Conservation (phyloP, 2,888 invertebrate species). For the Campaea margaritaria region DNA sequence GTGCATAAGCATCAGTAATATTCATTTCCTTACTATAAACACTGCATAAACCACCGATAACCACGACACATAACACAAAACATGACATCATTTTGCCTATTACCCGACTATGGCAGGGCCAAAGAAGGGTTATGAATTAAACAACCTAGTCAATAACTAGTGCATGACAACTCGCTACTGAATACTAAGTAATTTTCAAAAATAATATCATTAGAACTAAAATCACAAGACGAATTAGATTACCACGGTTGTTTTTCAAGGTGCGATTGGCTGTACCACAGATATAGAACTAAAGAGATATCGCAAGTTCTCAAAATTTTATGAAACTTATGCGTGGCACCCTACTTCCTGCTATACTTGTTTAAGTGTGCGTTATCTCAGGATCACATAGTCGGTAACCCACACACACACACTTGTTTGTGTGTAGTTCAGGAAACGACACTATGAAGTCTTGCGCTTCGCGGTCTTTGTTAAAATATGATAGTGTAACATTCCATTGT, state of each 20-base stretch:
- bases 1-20: background rate
- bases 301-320: too few relatives aligned
- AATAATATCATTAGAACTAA: background rate
- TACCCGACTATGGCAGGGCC: too few relatives aligned
- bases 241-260: constrained; percentile 16
- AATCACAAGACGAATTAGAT: constrained; percentile 10
- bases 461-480: too few relatives aligned
- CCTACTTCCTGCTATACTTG: too few relatives aligned
- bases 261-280: constrained; percentile 2
- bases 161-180: background rate
- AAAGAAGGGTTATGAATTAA: background rate
- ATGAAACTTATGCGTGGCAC: too few relatives aligned
- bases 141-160: background rate
- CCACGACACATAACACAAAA: background rate
- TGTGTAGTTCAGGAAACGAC: too few relatives aligned
- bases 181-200: background rate
- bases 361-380: too few relatives aligned
- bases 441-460: too few relatives aligned
- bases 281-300: too few relatives aligned
- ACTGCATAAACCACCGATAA: background rate
- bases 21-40: constrained; percentile 2
- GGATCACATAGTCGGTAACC: too few relatives aligned
- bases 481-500: too few relatives aligned
- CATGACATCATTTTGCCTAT: background rate
- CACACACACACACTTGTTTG: too few relatives aligned